Base-by-base conservation (phyloP, 1,140 invertebrate genomes). In the Caligus rogercresseyi region DNA sequence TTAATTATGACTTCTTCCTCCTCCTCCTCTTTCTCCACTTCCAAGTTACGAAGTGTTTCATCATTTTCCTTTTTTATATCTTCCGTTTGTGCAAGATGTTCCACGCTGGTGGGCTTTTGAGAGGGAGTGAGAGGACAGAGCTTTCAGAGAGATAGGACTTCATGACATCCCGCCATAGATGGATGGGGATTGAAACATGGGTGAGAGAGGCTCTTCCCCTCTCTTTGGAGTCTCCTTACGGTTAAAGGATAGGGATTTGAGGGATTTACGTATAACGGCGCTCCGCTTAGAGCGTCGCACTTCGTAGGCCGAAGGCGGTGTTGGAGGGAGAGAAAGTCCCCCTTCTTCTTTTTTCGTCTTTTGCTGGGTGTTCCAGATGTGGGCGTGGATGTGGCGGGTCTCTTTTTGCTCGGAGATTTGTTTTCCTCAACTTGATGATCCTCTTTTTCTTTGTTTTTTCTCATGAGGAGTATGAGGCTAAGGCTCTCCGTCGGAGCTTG, bases 401-500 rank as follows among this genome's bases (percentile, higher is more conserved):
- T 62, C 31, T 54, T 62, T 52, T n/a, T 55, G 31, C 31, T 16
- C 3, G 31, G 31, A 53, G 31, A 54, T 7, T 20, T 54, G 16
- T 58, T 18, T 20, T 25, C 18, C 20, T 25, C 7, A 11, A 43
- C 7, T 11, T 7, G 31, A 43, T 3, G 11, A 25, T 15, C 25
- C 51, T 20, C 20, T 59, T n/a, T 59, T 3, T 3, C 19, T 15
- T 15, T 18, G 23, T 62, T 62, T 43, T 60, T 60, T 21, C 20
- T 60, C 16, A 18, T 60, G 51, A 56, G 2, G 20, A 25, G 54
- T 23, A 63, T 54, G 21, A 63, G 51, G 61, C 61, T 55, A 11
- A 63, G 24, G 43, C 61, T 63, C n/a, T 63, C 61, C 61, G 52
- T 16, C 61, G 52, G 19, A 63, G 16, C 43, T 63, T 63, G 1